Base-by-base conservation (phyloP, 2,797 vertebrate species). In the Peromyscus attwateri region DNA sequence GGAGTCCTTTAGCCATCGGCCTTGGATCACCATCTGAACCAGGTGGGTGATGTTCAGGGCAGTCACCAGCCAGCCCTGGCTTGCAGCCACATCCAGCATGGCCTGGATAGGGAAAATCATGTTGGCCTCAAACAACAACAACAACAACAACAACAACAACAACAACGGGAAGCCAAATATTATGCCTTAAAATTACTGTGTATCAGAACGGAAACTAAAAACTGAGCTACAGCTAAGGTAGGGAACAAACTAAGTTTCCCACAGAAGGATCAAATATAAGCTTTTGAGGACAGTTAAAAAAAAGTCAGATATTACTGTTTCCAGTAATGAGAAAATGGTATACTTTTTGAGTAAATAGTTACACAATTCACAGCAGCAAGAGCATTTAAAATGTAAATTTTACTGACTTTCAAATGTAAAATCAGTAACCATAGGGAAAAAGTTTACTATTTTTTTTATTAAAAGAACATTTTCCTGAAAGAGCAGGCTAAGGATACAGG, bases 1-100 rank as follows among this genome's bases (percentile, higher is more conserved):
- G 66, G 99, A 99, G 87, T 99, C 99, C 31, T 99, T 98, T 80
- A 99, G 98, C 99, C 99, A 99, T 96, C 99, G 98, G 3, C 99
- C 99, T 98, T 99, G 99, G 94, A 99, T 97, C 27, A 99, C 98
- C 99, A 99, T 99, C 98, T 99, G 99, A 46, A 99, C 98, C 85
- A 99, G 98, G 96, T 55, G 99, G 91, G 99, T 99, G 96, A 99
- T 98, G 91, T 99, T 99, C 87, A 99, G 98, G 85, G 98, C 99
- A 10, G 99, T 98, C 76, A 99, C 99, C 37, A 99, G 98, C 99
- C 99, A 99, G 92, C 99, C 99, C 95, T 99, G 99, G 60, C 99
- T 99, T 17, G 99, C 99, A 96, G 99, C 99, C 62, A 99, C 99
- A 89, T 99, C 99, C 98, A 99, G 98, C 99, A 99, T 99, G 23